Evolutionary conservation across 2,888 invertebrate species (phyloP), one percentile per base, ranked within the genome.

Genomic region (Baronia brevicornis): DNA sequence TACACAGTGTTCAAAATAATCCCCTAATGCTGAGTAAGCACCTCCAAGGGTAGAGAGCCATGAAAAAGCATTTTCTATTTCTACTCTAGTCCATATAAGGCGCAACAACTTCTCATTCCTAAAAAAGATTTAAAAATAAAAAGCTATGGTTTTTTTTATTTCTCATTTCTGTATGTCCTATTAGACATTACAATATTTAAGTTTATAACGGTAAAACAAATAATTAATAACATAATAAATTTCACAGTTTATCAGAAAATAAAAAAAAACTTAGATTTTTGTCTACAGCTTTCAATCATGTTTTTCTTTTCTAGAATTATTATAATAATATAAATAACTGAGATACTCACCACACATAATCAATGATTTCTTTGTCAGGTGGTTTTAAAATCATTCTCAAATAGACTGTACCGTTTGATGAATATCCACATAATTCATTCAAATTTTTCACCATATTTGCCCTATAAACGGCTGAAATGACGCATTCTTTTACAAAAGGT

Each of bases 11-110:
- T 86, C 78, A 69, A 91, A 92, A 56, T 93, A 90, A 62, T 98
- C 97, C 1, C 98, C 98, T 31, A 98, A 84, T 1, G 97, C 94
- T 2, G 98, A 98, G 71, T 94, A 98, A 1, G 96, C 98, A 25
- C 98, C 98, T 2, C 98, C 98, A 7, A 98, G 86, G 1, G 98
- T 98, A 9, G 97, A 98, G 11, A 98, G 74, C 96, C 97, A 97
- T 8, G 96, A 96, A 86, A 97, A 89, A 13, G 94, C 88, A 73
- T 92, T 88, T 48, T 95, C 95, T 48, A 94, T 77, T 72, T 95
- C 94, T 41, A 90, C 85, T 48, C 87, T 86, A 44, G 90, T 91
- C 84, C 89, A 82, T 14, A 74, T 44, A 6, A 82, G 39, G 30
- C 51, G 57, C 7, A 71, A 52, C 32, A 84, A 58, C 43, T 61